Percentiles rank a stretch among this genome's conserved stretches.
phyloP scores from a whole-genome alignment of 2,797 vertebrate genomes.

The Vireo griseus region DNA sequence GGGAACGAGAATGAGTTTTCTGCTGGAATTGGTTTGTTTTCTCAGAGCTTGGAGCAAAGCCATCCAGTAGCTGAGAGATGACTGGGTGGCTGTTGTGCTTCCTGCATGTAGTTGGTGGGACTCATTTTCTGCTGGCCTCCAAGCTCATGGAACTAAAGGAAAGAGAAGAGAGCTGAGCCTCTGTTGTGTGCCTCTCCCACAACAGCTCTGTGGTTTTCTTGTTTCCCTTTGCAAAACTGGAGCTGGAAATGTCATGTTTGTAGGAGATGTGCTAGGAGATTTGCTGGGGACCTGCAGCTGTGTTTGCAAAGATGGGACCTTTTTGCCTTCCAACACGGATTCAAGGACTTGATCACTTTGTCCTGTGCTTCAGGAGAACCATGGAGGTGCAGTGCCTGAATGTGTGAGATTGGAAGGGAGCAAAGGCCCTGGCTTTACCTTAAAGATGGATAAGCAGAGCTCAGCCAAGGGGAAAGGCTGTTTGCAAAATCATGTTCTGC shows the following conservation, averaged over 20 bases:
- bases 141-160: not conserved
- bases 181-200: not conserved
- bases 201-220: not conserved
- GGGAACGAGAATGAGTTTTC: not conserved
- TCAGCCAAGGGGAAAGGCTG: accelerated
- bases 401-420: not conserved
- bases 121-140: not conserved
- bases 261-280: not conserved
- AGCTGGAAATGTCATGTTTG: accelerated
- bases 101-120: not conserved
- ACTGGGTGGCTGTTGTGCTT: not conserved
- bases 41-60: not conserved
- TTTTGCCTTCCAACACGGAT: not conserved
- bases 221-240: not conserved
- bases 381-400: not conserved
- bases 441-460: not conserved
- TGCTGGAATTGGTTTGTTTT: not conserved
- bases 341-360: not conserved
- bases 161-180: not conserved
- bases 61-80: not conserved
- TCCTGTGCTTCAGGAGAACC: not conserved
- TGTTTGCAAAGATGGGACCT: not conserved
- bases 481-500: not conserved
- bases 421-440: not conserved
- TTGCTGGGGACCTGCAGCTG: not conserved